Evolutionary conservation across 1,140 invertebrate genomes (phyloP).

Genomic region (Orius insidiosus): DNA sequence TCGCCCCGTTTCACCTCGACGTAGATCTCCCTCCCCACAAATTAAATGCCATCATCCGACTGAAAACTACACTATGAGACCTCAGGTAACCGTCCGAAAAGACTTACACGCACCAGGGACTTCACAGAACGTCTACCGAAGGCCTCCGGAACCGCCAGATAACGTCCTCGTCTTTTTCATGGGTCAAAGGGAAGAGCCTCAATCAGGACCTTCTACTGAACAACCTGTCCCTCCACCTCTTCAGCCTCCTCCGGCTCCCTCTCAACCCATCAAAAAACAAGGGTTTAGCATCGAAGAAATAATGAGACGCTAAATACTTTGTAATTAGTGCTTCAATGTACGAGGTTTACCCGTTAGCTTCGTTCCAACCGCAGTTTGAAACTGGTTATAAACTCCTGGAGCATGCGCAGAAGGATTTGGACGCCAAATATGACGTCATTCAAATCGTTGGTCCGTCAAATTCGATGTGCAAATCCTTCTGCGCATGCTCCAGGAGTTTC

Average conservation of each 20-base stretch:
- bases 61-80: constrained; percentile 18
- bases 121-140: constrained; percentile 13
- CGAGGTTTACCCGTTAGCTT: too few species aligned
- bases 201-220: constrained; percentile 3
- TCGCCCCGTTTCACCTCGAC: constrained; percentile 9
- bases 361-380: too few species aligned
- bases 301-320: constrained; percentile 29
- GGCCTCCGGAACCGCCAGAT: constrained; percentile 15
- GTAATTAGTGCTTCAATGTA: neutral
- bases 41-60: constrained; percentile 15
- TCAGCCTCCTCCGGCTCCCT: constrained; percentile 18
- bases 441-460: too few species aligned
- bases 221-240: constrained; percentile 10
- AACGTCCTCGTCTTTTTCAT: neutral
- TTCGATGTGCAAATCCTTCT: too few species aligned
- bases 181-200: constrained; percentile 4
- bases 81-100: constrained; percentile 17
- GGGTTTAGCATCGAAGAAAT: constrained; percentile 70
- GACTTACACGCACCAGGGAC: constrained; percentile 18
- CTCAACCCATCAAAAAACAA: constrained; percentile 28
- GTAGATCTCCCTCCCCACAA: constrained; percentile 16
- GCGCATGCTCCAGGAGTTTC: too few species aligned
- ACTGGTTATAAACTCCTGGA: too few species aligned
- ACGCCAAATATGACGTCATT: too few species aligned
- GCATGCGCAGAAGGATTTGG: too few species aligned